These are phyloP conservation scores for Cardiocondyla obscurior DNA, from an alignment of 1,140 invertebrate genomes.

Conservation along the genomic window DNA sequence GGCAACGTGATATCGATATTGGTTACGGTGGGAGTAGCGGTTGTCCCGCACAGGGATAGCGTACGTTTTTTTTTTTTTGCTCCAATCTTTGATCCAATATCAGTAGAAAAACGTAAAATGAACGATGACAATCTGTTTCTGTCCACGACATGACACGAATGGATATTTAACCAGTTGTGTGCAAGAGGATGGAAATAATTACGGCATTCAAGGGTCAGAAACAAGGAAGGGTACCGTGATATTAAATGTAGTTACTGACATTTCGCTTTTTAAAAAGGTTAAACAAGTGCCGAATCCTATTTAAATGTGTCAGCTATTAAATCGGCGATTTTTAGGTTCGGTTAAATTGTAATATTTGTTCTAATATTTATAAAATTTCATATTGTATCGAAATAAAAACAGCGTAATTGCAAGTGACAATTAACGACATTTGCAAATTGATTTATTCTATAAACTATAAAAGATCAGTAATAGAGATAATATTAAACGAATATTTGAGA, in stretches of 20 bases:
- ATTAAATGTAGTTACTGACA: constrained; percentile 32
- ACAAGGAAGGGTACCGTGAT: not conserved
- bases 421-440: not conserved
- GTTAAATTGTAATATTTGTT: no score
- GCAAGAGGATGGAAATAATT: constrained; percentile 42
- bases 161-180: constrained; percentile 28
- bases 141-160: constrained; percentile 39
- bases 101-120: constrained; percentile 46
- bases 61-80: constrained; percentile 19
- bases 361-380: not conserved
- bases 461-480: not conserved
- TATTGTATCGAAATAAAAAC: not conserved
- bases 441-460: not conserved
- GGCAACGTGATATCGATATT: constrained; percentile 61
- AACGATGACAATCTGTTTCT: constrained; percentile 55
- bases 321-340: no score
- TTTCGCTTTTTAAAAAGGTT: not conserved
- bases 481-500: not conserved
- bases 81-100: constrained; percentile 54
- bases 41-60: constrained; percentile 44
- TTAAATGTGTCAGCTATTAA: no score
- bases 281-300: no score
- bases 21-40: constrained; percentile 37
- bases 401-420: not conserved
- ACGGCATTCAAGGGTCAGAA: not conserved